Evolutionary conservation across 92 coral and sea anemone genomes (phyloP), one percentile per base, ranked within the genome.

Genomic region (Porites divaricata): DNA sequence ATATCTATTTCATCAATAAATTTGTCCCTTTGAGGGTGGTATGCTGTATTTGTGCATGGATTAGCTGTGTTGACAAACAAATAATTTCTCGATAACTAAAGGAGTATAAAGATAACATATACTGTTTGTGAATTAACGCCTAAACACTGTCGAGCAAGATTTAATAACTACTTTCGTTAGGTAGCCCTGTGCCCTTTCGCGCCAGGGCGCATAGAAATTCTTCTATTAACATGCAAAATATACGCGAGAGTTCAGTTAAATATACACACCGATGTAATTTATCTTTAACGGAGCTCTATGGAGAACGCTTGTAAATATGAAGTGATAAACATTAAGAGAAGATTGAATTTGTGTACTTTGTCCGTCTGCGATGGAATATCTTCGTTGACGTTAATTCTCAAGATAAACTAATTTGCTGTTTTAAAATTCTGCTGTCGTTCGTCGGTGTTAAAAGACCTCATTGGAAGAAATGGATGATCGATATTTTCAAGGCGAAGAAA

Each of bases 171-270:
- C n/a, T 45, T 59, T 35, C 9, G 23, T 25, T 21, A 24, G 50
- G 19, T 16, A 9, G 9, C 16, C 63, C 54, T 17, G 67, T 12
- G 67, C 14, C 23, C 45, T 54, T 54, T 68, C 11, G 62, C 56
- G 14, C 45, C 67, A 26, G 16, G 69, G n/a, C 25, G 15, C 41
- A 56, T 53, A 53, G 65, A 11, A 56, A 12, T 25, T 54, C 67
- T 20, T 35, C 25, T 62, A 54, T 81, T 72, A 41, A 70, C 73
- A 82, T 82, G 86, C 79, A 81, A 81, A 79, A 54, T 41, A 10
- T 56, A 58, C 14, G 23, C n/a, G 25, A 35, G n/a, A 77, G 28
- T 62, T 59, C 63, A 35, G 53, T 35, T 35, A 28, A 51, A 62
- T 59, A 35, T n/a, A 35, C 45, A 35, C 62, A 15, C 35, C 35